Conservation (phyloP, 1,140 invertebrate genomes). For the Hesperophylax magnus region DNA sequence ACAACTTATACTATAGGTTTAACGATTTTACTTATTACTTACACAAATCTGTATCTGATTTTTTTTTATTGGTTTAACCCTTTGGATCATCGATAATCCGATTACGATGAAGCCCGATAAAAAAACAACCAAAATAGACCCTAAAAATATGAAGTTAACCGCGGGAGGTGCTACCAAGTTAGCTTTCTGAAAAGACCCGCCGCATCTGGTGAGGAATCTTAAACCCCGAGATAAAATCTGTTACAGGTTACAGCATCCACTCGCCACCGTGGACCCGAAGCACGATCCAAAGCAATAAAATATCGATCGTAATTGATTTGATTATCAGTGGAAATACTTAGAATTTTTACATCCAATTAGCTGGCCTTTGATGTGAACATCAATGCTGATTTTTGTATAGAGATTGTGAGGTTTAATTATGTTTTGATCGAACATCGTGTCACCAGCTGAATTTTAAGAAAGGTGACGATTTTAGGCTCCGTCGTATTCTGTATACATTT, state of each 20-base stretch:
- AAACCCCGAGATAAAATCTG: slow-evolving; percentile 23
- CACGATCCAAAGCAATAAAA: slow-evolving; percentile 28
- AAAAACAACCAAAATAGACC: background rate
- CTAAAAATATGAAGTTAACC: background rate
- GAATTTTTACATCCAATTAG: slow-evolving; percentile 22
- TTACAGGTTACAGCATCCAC: background rate
- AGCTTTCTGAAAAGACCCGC: background rate
- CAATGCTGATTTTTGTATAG: too few species aligned
- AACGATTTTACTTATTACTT: too few species aligned
- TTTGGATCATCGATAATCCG: background rate
- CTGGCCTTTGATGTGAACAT: too few species aligned
- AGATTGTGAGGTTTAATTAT: too few species aligned
- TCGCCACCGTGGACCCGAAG: background rate
- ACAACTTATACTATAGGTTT: too few species aligned
- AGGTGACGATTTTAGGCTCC: too few species aligned
- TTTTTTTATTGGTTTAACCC: background rate
- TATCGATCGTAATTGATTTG: slow-evolving; percentile 30
- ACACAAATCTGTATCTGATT: too few species aligned
- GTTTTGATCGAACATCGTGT: too few species aligned
- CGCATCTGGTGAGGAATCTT: slow-evolving; percentile 13
- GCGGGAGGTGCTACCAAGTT: slow-evolving; percentile 27
- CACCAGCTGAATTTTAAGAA: too few species aligned
- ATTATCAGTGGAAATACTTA: background rate
- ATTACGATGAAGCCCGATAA: background rate
- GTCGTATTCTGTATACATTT: too few species aligned